These are phyloP conservation scores for Dreissena rostriformis DNA, from an alignment of 1,140 invertebrate genomes.

Conservation along the genomic window DNA sequence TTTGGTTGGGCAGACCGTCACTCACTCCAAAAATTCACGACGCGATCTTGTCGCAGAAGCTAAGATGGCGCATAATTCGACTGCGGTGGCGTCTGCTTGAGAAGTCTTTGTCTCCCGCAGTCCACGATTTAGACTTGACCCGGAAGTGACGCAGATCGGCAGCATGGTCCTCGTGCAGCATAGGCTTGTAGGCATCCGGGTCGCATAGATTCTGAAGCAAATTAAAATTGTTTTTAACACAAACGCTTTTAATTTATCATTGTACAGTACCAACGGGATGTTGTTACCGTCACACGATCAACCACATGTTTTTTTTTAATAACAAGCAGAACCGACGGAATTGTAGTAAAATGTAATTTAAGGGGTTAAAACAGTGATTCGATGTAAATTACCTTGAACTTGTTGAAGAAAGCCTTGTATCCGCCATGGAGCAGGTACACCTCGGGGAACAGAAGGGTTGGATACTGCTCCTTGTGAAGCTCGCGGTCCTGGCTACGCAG, in stretches of 20 bases:
- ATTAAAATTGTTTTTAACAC: no score
- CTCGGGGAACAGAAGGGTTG: no score
- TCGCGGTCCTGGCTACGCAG: slow-evolving; percentile 1
- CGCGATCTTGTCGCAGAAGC: no score
- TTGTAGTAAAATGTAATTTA: no score
- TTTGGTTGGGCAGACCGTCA: no score
- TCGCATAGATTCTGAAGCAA: slow-evolving; percentile 18
- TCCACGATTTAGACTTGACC: slow-evolving; percentile 88
- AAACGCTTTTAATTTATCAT: no score
- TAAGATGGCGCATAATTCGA: background rate
- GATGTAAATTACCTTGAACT: slow-evolving; percentile 77
- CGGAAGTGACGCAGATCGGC: slow-evolving; percentile 88
- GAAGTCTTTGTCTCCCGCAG: slow-evolving; percentile 60
- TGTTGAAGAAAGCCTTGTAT: slow-evolving; percentile 93
- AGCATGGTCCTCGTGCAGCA: slow-evolving; percentile 82
- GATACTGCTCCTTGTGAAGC: background rate
- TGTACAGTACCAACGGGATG: no score
- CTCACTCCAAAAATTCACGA: no score
- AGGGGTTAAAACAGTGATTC: no score
- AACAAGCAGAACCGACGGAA: no score
- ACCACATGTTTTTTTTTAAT: no score
- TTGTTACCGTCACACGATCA: no score
- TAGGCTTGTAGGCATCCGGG: slow-evolving; percentile 1
- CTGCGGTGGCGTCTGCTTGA: slow-evolving; percentile 35
- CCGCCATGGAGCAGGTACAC: slow-evolving; percentile 95